A percentile compares a stretch with the other conserved stretches of the same genome.
Conservation (phyloP, 1,140 invertebrate genomes). For the Drosophila pectinifera region DNA sequence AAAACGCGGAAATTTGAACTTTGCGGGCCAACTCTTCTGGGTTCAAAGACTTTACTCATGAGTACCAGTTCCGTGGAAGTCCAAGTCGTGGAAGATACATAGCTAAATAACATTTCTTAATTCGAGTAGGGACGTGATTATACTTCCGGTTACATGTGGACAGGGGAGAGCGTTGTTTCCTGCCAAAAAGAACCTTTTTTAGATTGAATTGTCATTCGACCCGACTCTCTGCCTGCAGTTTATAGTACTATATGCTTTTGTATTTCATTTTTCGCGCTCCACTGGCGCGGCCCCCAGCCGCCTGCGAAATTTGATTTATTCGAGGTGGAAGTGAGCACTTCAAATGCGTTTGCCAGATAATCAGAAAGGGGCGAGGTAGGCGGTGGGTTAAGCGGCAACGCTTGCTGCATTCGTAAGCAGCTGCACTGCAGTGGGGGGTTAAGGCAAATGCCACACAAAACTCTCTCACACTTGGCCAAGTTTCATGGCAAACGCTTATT, state of each 20-base stretch:
- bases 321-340: slow-evolving; percentile 74
- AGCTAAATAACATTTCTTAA: slow-evolving; percentile 9
- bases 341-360: slow-evolving; percentile 75
- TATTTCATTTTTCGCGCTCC: neutral
- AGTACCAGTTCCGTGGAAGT: slow-evolving; percentile 22
- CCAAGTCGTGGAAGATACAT: neutral
- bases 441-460: slow-evolving; percentile 33
- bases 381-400: slow-evolving; percentile 22
- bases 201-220: slow-evolving; percentile 53
- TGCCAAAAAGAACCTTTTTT: slow-evolving; percentile 4
- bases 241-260: neutral
- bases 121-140: slow-evolving; percentile 22
- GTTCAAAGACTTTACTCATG: no score
- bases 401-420: slow-evolving; percentile 72
- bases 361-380: slow-evolving; percentile 21
- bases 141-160: slow-evolving; percentile 27
- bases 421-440: slow-evolving; percentile 27
- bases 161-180: neutral
- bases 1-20: slow-evolving; percentile 42
- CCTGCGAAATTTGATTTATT: slow-evolving; percentile 68
- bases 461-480: slow-evolving; percentile 78
- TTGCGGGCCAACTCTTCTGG: slow-evolving; percentile 16
- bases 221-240: slow-evolving; percentile 12
- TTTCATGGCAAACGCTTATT: slow-evolving; percentile 69
- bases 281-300: slow-evolving; percentile 28